Evolutionary conservation across 2,797 vertebrate genomes (phyloP).

Genomic region (Gila robusta): DNA sequence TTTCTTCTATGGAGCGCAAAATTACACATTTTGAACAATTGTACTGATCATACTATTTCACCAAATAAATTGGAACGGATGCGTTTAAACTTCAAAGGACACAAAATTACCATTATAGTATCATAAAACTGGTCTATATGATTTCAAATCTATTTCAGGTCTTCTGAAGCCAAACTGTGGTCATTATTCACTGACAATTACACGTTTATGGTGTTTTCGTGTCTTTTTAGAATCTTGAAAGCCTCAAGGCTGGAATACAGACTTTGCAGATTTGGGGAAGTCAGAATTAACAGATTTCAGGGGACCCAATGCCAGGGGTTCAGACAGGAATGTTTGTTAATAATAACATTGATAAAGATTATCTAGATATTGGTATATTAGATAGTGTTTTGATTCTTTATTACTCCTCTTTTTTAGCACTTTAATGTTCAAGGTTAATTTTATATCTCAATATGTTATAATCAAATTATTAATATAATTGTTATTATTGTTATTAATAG

Average conservation of each 20-base stretch:
- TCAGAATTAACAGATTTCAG: neutral
- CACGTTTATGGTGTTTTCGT: neutral
- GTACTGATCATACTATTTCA: neutral
- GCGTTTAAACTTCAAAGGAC: conserved; percentile 2
- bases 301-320: neutral
- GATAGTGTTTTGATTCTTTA: neutral
- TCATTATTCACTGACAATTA: conserved; percentile 1
- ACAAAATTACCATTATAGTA: neutral
- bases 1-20: neutral
- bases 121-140: neutral
- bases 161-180: neutral
- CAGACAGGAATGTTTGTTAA: neutral
- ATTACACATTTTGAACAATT: neutral
- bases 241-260: neutral
- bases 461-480: no score
- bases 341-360: neutral
- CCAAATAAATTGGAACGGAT: neutral
- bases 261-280: no score
- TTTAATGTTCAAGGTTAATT: no score
- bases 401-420: neutral
- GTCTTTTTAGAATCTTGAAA: neutral
- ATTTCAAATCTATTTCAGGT: neutral
- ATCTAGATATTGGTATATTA: neutral
- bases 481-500: no score
- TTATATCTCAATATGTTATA: no score